phyloP scores from a whole-genome alignment of 1,140 invertebrate genomes.

The Vollenhovia emeryi region DNA sequence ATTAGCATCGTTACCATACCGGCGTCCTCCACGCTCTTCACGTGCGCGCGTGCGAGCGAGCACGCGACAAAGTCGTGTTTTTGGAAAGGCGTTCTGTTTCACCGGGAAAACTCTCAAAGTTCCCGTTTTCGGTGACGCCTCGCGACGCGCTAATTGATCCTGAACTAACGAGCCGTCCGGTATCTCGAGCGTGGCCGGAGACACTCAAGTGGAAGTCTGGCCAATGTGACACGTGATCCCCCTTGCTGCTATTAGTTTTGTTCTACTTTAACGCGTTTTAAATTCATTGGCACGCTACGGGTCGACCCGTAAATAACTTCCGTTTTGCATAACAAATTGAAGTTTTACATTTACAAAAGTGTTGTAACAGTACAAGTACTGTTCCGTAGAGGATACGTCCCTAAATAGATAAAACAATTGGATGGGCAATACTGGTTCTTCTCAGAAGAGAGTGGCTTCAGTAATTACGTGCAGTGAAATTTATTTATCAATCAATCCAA shows the following conservation, averaged over 20 bases:
- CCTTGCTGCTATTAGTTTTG: constrained; percentile 9
- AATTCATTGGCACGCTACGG: not conserved
- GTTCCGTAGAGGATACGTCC: too few species aligned
- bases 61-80: constrained; percentile 36
- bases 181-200: constrained; percentile 64
- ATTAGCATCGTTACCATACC: constrained; percentile 31
- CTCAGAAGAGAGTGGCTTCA: too few species aligned
- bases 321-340: not conserved
- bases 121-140: constrained; percentile 71
- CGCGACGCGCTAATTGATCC: constrained; percentile 76
- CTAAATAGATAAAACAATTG: too few species aligned
- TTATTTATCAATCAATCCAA: too few species aligned
- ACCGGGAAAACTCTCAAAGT: constrained; percentile 43
- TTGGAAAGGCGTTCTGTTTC: constrained; percentile 32
- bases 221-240: constrained; percentile 23
- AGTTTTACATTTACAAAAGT: not conserved
- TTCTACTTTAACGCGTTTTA: not conserved
- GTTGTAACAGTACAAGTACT: too few species aligned
- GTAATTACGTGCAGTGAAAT: too few species aligned
- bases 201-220: constrained; percentile 34
- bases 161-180: constrained; percentile 76
- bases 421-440: too few species aligned
- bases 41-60: not conserved
- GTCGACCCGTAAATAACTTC: not conserved
- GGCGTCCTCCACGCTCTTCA: constrained; percentile 15